Percentiles rank a stretch among this genome's conserved stretches.
Evolutionary conservation across 2,797 vertebrate species (phyloP).

Genomic region (Eulemur albifrons): DNA sequence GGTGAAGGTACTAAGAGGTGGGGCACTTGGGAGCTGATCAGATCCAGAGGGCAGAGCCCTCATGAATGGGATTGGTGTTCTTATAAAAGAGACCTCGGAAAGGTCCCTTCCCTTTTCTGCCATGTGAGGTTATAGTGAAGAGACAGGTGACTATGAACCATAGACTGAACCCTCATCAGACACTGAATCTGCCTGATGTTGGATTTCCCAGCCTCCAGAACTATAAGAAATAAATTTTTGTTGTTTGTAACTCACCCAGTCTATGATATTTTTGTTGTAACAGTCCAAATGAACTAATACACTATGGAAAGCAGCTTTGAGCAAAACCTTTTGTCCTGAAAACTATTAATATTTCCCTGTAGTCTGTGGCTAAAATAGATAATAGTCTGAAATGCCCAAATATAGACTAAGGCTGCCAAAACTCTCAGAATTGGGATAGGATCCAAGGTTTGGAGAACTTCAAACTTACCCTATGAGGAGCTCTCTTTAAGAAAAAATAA

Average conservation of each 20-base stretch:
- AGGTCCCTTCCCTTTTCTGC: not conserved
- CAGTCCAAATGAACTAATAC: not conserved
- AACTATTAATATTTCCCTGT: not conserved
- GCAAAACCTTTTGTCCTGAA: not conserved
- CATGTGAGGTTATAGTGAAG: not conserved
- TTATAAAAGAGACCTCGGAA: not conserved
- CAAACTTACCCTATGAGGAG: not conserved
- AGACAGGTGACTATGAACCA: not conserved
- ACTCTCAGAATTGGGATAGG: not conserved
- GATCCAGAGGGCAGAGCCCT: not conserved
- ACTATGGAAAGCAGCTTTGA: not conserved
- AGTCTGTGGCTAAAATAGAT: not conserved
- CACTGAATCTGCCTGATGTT: not conserved
- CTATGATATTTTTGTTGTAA: not conserved
- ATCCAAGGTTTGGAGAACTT: not conserved
- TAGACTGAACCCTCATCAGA: not conserved
- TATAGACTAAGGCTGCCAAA: not conserved
- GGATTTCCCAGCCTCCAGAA: not conserved
- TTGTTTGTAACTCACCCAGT: not conserved
- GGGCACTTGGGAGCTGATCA: not conserved
- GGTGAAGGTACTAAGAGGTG: not conserved
- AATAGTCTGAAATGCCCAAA: not conserved
- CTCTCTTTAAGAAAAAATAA: not conserved
- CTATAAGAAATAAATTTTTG: not conserved
- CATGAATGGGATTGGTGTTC: not conserved